phyloP scores from a whole-genome alignment of 2,113 vertebrate genomes.

The Festucalex cinctus region DNA sequence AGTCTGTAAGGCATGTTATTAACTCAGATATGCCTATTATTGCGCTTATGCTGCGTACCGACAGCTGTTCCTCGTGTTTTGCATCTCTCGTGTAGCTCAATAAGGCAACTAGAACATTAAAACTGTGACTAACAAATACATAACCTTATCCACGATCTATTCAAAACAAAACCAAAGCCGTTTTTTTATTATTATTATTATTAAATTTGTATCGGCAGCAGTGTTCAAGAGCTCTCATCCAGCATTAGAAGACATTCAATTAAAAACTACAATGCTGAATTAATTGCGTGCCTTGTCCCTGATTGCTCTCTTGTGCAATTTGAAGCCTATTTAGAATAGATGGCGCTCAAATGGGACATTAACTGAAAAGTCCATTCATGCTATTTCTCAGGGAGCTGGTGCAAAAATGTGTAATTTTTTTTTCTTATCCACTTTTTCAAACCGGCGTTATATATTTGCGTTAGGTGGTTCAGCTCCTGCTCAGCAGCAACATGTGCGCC shows the following conservation, averaged over 20 bases:
- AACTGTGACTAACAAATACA: background rate
- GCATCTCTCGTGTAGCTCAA: background rate
- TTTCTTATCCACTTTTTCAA: background rate
- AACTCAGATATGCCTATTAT: background rate
- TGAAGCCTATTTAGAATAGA: background rate
- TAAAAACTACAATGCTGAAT: background rate
- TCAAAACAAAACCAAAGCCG: background rate
- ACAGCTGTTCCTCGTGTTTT: background rate
- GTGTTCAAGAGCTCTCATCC: background rate
- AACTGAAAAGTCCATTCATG: background rate
- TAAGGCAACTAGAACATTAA: background rate
- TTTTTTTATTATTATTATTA: background rate
- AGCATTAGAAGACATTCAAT: background rate
- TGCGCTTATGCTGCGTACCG: background rate
- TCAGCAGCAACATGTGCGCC: constrained; percentile 96
- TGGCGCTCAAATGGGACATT: background rate
- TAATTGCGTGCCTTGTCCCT: background rate
- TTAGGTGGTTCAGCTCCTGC: constrained; percentile 93
- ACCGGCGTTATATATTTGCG: constrained; percentile 3
- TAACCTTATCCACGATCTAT: background rate
- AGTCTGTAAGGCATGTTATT: too few species aligned
- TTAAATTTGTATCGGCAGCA: background rate
- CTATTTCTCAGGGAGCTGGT: background rate
- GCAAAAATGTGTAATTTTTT: background rate
- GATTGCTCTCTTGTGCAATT: background rate